Conservation (phyloP, 2,888 invertebrate species). For the Liopterus haemorrhoidalis region DNA sequence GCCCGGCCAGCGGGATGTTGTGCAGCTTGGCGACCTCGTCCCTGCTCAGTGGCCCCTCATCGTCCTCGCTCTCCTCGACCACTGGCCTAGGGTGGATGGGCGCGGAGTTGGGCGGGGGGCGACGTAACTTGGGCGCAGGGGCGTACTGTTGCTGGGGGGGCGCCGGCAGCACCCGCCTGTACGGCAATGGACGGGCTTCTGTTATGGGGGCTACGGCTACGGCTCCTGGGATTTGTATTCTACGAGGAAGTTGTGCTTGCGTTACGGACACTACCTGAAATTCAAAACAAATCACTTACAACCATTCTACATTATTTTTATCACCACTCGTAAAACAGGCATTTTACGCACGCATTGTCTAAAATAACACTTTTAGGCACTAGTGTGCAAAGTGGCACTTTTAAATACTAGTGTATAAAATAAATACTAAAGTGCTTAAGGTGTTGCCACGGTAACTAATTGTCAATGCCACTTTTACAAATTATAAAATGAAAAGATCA, state of each 20-base stretch:
- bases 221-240: conserved; percentile 63
- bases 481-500: no score
- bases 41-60: conserved; percentile 43
- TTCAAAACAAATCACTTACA: conserved; percentile 1
- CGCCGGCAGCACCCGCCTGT: conserved; percentile 45
- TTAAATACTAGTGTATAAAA: no score
- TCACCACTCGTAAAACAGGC: no score
- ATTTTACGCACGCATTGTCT: no score
- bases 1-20: conserved; percentile 1
- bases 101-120: conserved; percentile 45
- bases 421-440: no score
- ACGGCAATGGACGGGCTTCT: no score
- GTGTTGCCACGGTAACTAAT: no score
- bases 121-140: conserved; percentile 46
- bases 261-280: conserved; percentile 48
- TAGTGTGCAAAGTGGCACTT: no score
- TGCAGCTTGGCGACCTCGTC: conserved; percentile 40
- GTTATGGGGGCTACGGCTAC: conserved; percentile 41
- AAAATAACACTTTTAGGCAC: no score
- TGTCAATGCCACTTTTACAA: no score
- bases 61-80: conserved; percentile 63
- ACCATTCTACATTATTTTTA: no score
- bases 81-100: conserved; percentile 53
- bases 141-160: conserved; percentile 39
- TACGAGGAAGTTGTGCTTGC: conserved; percentile 55